phyloP scores from a whole-genome alignment of 2,797 vertebrate genomes.

The Gorsachius magnificus region DNA sequence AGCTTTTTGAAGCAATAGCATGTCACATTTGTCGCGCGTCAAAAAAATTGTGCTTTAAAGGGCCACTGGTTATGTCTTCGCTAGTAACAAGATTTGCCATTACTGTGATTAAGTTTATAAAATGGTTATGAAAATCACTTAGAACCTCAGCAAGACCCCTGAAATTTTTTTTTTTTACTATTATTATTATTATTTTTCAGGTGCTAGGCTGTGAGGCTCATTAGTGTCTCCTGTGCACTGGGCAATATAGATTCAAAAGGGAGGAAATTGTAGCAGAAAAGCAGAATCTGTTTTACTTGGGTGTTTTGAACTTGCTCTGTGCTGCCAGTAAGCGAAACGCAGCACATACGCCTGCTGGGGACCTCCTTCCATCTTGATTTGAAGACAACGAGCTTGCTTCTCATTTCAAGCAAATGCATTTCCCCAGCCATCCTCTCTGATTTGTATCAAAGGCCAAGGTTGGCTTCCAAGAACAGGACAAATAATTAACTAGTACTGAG shows the following conservation, averaged over 20 bases:
- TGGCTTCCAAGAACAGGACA: neutral
- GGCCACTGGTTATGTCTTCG: neutral
- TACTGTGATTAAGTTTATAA: neutral
- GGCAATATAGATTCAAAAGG: neutral
- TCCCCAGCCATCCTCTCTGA: neutral
- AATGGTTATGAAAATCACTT: neutral
- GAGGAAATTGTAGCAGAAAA: neutral
- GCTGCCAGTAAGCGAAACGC: neutral
- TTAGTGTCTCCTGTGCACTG: neutral
- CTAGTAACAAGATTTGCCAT: neutral
- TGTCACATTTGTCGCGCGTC: neutral
- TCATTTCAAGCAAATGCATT: neutral
- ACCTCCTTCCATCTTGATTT: neutral
- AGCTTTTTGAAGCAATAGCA: neutral
- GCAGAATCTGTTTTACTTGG: neutral
- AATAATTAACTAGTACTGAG: neutral
- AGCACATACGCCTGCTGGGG: neutral
- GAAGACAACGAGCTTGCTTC: neutral
- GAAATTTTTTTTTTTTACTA: neutral
- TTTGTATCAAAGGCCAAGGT: neutral
- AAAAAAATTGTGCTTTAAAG: neutral
- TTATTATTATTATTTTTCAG: neutral
- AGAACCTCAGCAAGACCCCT: neutral
- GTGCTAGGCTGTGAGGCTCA: neutral
- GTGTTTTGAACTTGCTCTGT: neutral